Conservation (phyloP, 2,797 vertebrate species). For the Galagoides demidoff region DNA sequence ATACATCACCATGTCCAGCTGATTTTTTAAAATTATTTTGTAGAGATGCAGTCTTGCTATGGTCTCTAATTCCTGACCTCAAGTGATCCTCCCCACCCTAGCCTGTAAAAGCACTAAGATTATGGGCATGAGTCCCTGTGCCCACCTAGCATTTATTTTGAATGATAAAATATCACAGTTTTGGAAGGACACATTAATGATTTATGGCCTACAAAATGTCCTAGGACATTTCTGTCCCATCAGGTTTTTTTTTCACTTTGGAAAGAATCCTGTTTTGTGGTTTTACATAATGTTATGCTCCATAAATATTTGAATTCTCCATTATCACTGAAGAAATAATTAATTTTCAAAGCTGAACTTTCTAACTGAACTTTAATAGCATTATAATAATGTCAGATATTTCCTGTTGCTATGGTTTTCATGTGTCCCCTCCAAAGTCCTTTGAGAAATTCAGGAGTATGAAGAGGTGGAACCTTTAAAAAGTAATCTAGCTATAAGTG, state of each 20-base stretch:
- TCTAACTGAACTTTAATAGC: background rate
- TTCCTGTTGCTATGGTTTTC: background rate
- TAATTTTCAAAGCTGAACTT: background rate
- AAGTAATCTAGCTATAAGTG: background rate
- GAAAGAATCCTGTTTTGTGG: background rate
- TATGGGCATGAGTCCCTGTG: no score
- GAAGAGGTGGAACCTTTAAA: background rate
- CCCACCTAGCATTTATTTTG: background rate
- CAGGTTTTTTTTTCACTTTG: background rate
- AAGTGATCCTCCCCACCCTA: no score
- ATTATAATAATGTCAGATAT: background rate
- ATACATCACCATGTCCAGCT: no score
- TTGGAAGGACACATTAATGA: background rate
- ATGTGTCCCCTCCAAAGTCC: background rate
- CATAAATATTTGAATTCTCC: background rate
- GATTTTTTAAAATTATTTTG: no score
- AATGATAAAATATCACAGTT: background rate
- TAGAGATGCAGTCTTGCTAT: no score
- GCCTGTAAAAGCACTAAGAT: no score
- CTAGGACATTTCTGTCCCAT: background rate
- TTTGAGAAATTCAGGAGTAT: background rate
- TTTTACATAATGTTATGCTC: no score
- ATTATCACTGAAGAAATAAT: background rate
- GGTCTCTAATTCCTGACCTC: no score
- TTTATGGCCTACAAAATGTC: background rate